Base-by-base conservation (phyloP, 2,888 invertebrate species). In the Ormyrus rosae region DNA sequence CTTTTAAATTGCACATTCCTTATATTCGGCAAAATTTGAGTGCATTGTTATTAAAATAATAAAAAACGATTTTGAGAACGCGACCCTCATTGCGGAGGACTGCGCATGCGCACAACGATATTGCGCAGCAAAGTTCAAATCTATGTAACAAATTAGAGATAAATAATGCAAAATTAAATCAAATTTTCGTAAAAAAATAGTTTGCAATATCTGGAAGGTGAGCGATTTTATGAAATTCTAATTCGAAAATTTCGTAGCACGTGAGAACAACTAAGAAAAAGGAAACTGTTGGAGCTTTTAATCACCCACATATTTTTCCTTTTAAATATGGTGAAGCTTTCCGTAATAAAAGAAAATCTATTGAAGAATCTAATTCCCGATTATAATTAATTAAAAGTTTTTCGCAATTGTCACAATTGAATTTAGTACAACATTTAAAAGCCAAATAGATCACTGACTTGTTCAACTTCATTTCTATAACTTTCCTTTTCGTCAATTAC, bases 271-370 rank as follows among this genome's bases (percentile, higher is more conserved):
- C 6, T 58, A 58, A 58, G n/a, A 11, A 58, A 58, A 58, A 58
- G 10, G 58, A 11, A 10, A 60, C 7, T 19, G 58, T 60, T 60
- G 9, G 58, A 13, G 13, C 13, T 13, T 13, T 13, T 13, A 13
- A 13, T 13, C 13, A 13, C 13, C 13, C 13, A 13, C 58, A 60
- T 4, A 6, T 13, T 13, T 60, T 60, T 13, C 13, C 58, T 58
- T 58, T 60, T 60, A 60, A 60, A 60, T 11, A 13, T 60, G 58
- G n/a, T n/a, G 11, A 60, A 60, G 58, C 58, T 60, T 60, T 60
- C 58, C 58, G 13, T 6, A 60, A 60, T 60, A 60, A 60, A 13
- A 60, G 7, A 4, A 60, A 60, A 60, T 60, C 58, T 4, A 19
- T 60, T 4, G 7, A 3, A 60, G 58, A 60, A 60, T 60, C 13